Evolutionary conservation across 2,888 invertebrate genomes (phyloP), one percentile per base, ranked within the genome.

Genomic region (Cataglyphis rosenhaueri): DNA sequence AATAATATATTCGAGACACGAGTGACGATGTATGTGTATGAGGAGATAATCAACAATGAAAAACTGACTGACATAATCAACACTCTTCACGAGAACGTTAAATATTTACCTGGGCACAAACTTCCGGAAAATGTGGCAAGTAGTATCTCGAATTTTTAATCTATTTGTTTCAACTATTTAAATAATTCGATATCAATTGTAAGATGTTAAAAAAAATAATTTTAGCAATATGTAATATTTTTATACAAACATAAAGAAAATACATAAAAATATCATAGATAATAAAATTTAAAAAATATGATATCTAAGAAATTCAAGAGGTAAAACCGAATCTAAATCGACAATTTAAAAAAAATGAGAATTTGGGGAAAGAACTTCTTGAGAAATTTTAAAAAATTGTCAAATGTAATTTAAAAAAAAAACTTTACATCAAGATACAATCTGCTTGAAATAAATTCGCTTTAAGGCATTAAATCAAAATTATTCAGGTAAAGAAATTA

Each of bases 31-130:
- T 99, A 98, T 96, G 99, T 99, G 21, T 99, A 97, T 94, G 99
- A 99, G 95, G 99, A 99, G 95, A 96, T 98, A 91, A 97, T 99
- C 89, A 97, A 99, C 91, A 98, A 98, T 29, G 97, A 97, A 93
- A 99, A 99, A 94, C 95, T 99, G 84, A 99, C 99, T 79, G 99
- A 99, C 95, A 99, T 99, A 89, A 99, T 99, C 93, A 99, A 99
- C 95, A 97, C 97, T 92, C 97, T 98, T 35, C 99, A 99, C 95
- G 99, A 99, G 95, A 99, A 99, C 96, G 97, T 99, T 4, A 99
- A 99, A 95, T 99, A 99, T 95, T 96, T 99, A 88, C 99, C 99
- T 29, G 99, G 99, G 41, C 98, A 98, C 94, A 98, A 97, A 94
- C 95, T 99, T 76, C 99, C 99, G 48, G 95, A 96, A 21, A 99